These are phyloP conservation scores for Xestia xanthographa DNA, from an alignment of 2,888 invertebrate species.

Conservation along the genomic window DNA sequence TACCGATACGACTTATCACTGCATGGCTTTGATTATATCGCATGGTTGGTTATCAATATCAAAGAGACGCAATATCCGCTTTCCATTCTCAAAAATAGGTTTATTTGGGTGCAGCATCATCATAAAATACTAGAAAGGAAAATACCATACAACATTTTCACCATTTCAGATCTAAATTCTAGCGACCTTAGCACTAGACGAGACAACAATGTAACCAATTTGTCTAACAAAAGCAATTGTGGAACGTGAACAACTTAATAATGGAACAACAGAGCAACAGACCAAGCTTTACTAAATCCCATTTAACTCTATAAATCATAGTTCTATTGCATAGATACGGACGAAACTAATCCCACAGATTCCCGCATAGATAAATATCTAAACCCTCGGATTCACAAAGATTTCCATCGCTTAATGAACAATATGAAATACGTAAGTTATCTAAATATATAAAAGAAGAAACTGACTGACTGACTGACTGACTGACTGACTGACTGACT, in stretches of 20 bases:
- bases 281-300: slow-evolving; percentile 28
- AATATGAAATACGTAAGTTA: slow-evolving; percentile 81
- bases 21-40: slow-evolving; percentile 1
- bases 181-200: not conserved
- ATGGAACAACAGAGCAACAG: slow-evolving; percentile 25
- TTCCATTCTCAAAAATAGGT: not conserved
- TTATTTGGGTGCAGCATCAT: not conserved
- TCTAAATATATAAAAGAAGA: too few species aligned
- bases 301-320: slow-evolving; percentile 51
- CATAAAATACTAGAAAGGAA: slow-evolving; percentile 7
- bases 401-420: slow-evolving; percentile 78
- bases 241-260: slow-evolving; percentile 37
- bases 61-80: slow-evolving; percentile 10
- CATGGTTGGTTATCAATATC: slow-evolving; percentile 29
- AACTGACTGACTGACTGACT: too few species aligned
- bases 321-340: slow-evolving; percentile 37
- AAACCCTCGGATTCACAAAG: slow-evolving; percentile 75
- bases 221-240: slow-evolving; percentile 33
- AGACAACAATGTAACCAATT: slow-evolving; percentile 50
- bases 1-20: slow-evolving; percentile 2
- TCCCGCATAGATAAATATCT: slow-evolving; percentile 55
- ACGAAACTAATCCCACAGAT: slow-evolving; percentile 58
- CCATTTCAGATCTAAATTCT: not conserved
- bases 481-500: too few species aligned
- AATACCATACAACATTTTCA: not conserved